phyloP scores from a whole-genome alignment of 2,113 vertebrate species.

The Phaethon lepturus region DNA sequence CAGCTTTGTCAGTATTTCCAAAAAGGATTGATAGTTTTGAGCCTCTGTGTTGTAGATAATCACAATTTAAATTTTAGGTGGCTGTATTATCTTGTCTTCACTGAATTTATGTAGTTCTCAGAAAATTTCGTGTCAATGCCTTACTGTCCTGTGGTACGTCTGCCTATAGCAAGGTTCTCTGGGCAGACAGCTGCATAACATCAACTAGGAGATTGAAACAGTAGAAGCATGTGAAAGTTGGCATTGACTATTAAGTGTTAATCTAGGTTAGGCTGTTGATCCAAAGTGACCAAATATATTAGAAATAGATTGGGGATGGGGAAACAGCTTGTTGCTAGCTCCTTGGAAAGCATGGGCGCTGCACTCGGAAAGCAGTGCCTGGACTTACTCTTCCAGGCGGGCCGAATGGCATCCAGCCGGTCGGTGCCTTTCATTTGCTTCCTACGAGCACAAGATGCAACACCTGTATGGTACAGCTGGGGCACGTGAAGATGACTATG shows the following conservation, averaged over 20 bases:
- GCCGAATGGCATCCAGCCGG: fast-evolving
- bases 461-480: neutral
- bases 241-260: neutral
- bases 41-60: neutral
- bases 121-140: fast-evolving
- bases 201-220: neutral
- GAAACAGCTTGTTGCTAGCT: neutral
- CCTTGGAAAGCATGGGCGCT: neutral
- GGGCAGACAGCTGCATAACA: neutral
- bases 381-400: fast-evolving
- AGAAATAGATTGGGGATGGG: neutral
- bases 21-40: neutral
- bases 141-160: neutral
- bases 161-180: neutral
- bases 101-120: neutral
- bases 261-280: too few relatives aligned
- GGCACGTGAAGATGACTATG: neutral
- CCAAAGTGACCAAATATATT: too few relatives aligned
- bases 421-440: neutral
- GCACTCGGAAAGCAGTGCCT: too few relatives aligned
- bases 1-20: neutral
- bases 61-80: neutral
- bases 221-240: neutral
- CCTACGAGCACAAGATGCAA: neutral
- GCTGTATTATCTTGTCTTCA: neutral